Evolutionary conservation across 1,140 invertebrate genomes (phyloP).

Genomic region (Paramacrobiotus metropolitanus): DNA sequence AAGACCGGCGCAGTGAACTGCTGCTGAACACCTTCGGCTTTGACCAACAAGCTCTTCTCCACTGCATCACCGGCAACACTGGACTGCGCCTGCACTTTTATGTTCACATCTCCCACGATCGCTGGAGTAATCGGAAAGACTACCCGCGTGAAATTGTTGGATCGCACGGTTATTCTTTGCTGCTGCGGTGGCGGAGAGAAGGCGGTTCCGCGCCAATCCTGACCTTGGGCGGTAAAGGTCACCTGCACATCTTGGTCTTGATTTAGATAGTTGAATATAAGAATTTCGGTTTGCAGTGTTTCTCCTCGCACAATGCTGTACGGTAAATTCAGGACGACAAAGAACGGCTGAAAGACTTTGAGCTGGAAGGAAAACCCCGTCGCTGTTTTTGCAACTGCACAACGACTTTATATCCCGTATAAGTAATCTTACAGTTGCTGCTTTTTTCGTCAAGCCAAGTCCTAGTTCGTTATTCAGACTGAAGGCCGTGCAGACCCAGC

Average conservation of each 20-base stretch:
- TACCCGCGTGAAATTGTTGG: constrained; percentile 39
- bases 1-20: constrained; percentile 47
- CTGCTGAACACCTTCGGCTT: constrained; percentile 51
- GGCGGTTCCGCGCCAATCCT: neutral
- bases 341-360: constrained; percentile 64
- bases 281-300: constrained; percentile 59
- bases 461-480: constrained; percentile 59
- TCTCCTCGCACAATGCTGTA: constrained; percentile 72
- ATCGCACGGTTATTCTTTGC: constrained; percentile 36
- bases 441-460: constrained; percentile 45
- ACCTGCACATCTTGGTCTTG: constrained; percentile 47
- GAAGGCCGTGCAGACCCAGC: constrained; percentile 76
- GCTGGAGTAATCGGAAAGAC: constrained; percentile 54
- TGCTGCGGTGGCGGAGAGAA: neutral
- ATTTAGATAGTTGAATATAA: constrained; percentile 71
- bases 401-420: too few species aligned
- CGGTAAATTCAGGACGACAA: constrained; percentile 58
- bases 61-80: constrained; percentile 43
- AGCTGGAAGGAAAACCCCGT: constrained; percentile 26
- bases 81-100: constrained; percentile 45
- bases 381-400: too few species aligned
- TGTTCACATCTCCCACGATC: constrained; percentile 42
- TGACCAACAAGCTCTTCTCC: constrained; percentile 41
- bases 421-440: constrained; percentile 43
- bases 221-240: constrained; percentile 43